Base-by-base conservation (phyloP, 2,113 vertebrate species). In the Donacobius atricapilla region DNA sequence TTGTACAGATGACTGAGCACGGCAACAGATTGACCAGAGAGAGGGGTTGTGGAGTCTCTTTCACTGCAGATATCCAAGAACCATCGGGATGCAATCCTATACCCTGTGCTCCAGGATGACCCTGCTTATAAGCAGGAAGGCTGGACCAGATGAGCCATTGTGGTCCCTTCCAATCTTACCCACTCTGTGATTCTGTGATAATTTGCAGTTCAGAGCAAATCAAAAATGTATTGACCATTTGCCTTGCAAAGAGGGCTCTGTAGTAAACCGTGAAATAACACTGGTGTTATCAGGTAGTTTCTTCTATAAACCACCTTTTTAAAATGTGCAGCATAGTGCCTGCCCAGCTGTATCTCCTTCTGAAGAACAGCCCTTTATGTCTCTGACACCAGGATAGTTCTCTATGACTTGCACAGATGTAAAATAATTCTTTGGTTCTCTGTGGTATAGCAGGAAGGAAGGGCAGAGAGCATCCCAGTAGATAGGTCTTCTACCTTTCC, bases 1-100 rank as follows among this genome's bases (percentile, higher is more conserved):
- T 20, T 40, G 6, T 45, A 10, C 1, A 0, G 30, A n/a, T 75
- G 39, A 53, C 39, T 0, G 0, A n/a, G 24, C 20, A 61, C 39
- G 47, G 61, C 7, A 68, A 13, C 61, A 76, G 42, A 3, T 47
- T 35, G 9, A 20, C 14, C 30, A 31, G 54, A 68, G 39, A 31
- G 54, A 68, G 39, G 3, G 3, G 11, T 3, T 83, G 20, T 40
- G n/a, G 30, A 47, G 30, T 76, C 14, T 47, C 15, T 39, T 17
- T 60, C 39, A 27, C 30, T 68, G 30, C 8, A 69, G 30, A 54
- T 54, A 47, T 21, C n/a, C 61, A 68, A 31, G n/a, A 53, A 40
- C n/a, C 12, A 17, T 39, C 39, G 45, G 28, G 28, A 40, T 60
- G 40, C 20, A 68, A 12, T 82, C 69, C 33, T 66, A 5, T 75